Base-by-base conservation (phyloP, 2,888 invertebrate genomes). In the Eupithecia pulchellata region DNA sequence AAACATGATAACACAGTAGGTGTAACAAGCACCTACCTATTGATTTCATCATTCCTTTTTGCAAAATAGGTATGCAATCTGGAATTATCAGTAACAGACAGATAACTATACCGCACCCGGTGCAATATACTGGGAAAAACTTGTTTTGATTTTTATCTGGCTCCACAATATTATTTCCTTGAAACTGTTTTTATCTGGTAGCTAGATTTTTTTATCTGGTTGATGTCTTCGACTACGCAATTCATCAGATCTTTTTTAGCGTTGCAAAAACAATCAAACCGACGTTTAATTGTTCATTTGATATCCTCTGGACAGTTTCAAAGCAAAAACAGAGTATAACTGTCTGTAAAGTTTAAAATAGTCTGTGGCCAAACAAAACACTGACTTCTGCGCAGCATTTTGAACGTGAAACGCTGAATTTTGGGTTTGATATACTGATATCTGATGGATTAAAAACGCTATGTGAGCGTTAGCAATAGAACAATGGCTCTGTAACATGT, bases 231-330 rank as follows among this genome's bases (percentile, higher is more conserved):
- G 39, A 55, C 78, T 81, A 84, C 83, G 82, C 81, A 86, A 74
- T 79, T 76, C 79, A 75, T 75, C 78, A 78, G 83, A 79, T 87
- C 86, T 89, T 87, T 89, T 90, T 87, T 84, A 79, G 86, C 84
- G 82, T 84, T 84, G 80, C 75, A 74, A 87, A 89, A 85, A 91
- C 87, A 91, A 91, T 86, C 88, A 85, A 83, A 82, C 77, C 73
- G 78, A 72, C 75, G 79, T 86, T 89, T 91, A 88, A 91, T 91
- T 90, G 89, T 89, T 88, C 85, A 78, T 83, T 84, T 81, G 82
- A 81, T 83, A 83, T 77, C 71, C 75, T 86, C 87, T 89, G 89
- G 87, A 84, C 83, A 88, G 78, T 81, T 81, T 89, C 87, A 87
- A 80, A 73, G 76, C 69, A 70, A 75, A 79, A 81, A 79, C 80